Percentiles rank a stretch among this genome's conserved stretches.
These are phyloP conservation scores for Romanogobio albipinnatus DNA, from an alignment of 2,113 vertebrate genomes.

Conservation along the genomic window DNA sequence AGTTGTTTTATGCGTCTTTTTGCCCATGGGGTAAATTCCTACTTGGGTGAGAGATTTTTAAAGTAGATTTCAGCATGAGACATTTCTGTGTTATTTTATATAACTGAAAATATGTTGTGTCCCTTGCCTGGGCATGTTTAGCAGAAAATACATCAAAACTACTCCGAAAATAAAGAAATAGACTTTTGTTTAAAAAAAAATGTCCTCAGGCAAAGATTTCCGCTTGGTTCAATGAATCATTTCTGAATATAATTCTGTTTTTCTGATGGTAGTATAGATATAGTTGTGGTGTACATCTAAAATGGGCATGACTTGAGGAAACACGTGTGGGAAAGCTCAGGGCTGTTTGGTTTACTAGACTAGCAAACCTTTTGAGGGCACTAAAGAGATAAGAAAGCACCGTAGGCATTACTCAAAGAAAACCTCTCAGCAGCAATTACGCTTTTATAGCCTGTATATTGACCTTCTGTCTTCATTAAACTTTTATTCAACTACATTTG, in stretches of 20 bases:
- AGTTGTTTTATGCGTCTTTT: background rate
- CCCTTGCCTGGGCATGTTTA: constrained; percentile 15
- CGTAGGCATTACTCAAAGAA: constrained; percentile 15
- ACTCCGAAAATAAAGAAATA: background rate
- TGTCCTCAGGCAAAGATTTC: background rate
- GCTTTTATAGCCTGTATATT: constrained; percentile 12
- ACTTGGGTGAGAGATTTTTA: constrained; percentile 26
- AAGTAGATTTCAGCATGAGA: constrained; percentile 9
- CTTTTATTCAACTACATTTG: constrained; percentile 52
- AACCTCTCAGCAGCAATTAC: constrained; percentile 32
- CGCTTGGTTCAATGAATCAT: background rate
- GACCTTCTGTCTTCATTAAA: constrained; percentile 52
- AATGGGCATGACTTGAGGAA: constrained; percentile 14
- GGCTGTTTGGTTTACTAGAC: background rate
- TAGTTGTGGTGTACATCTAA: background rate
- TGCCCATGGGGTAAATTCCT: background rate
- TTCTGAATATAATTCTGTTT: too few species aligned
- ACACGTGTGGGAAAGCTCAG: constrained; percentile 7
- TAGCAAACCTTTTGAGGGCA: constrained; percentile 29
- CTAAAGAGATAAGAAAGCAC: constrained; percentile 12
- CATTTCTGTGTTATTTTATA: constrained; percentile 5
- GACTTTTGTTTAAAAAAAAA: background rate
- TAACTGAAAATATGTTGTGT: background rate
- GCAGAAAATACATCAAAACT: background rate
- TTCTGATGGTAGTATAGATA: too few species aligned